These are phyloP conservation scores for Patiria pectinifera DNA, from an alignment of 53 echinoderm and acorn worm species.

Conservation along the genomic window DNA sequence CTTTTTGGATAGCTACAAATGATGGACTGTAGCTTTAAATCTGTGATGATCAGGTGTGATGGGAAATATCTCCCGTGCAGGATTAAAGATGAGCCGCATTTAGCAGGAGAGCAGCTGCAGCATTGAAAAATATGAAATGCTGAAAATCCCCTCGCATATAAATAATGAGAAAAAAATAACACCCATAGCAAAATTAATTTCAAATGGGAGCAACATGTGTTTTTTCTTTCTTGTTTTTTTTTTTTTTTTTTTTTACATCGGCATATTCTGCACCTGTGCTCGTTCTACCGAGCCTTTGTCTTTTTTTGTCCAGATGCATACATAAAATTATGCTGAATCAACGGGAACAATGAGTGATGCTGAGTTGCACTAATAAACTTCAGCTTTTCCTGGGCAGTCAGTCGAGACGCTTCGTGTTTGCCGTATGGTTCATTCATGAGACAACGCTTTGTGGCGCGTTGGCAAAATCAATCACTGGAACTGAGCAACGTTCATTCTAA, in stretches of 20 bases:
- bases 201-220: not conserved
- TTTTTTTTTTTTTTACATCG: not conserved
- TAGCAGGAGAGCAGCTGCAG: not conserved
- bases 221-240: not conserved
- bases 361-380: not conserved
- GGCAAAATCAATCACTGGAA: not conserved
- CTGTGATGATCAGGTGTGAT: not conserved
- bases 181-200: no score
- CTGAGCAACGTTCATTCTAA: not conserved
- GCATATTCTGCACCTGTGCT: not conserved
- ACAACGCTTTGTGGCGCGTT: not conserved
- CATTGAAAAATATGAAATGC: not conserved
- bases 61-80: not conserved
- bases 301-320: not conserved
- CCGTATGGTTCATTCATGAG: not conserved
- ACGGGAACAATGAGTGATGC: not conserved
- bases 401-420: not conserved
- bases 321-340: not conserved
- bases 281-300: not conserved
- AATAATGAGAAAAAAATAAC: not conserved
- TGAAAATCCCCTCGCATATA: not conserved
- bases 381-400: not conserved
- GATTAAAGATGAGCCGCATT: not conserved
- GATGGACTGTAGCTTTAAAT: no score
- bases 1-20: no score